Percentiles rank a stretch among this genome's conserved stretches.
Evolutionary conservation across 1,140 invertebrate genomes (phyloP).

Genomic region (Meloidogyne floridensis): DNA sequence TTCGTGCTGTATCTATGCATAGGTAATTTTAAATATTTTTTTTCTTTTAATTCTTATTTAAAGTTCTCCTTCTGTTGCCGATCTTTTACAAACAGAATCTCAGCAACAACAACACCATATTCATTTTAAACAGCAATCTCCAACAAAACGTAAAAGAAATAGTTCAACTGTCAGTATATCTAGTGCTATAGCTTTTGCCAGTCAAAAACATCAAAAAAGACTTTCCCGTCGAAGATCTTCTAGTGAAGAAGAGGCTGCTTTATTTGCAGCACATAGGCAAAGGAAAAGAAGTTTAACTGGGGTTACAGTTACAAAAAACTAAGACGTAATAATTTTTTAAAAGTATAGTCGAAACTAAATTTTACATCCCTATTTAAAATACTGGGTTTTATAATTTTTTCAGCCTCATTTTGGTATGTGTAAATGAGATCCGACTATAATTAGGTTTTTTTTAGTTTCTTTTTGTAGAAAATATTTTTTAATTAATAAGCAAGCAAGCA

Average conservation of each 20-base stretch:
- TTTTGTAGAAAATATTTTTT: too few relatives aligned
- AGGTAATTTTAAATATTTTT: constrained; percentile 42
- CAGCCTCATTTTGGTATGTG: too few relatives aligned
- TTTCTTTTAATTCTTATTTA: not conserved
- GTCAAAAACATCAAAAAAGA: constrained; percentile 6
- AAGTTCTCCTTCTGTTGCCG: not conserved
- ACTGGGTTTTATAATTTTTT: too few relatives aligned
- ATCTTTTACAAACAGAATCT: not conserved
- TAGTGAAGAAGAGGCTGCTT: constrained; percentile 4
- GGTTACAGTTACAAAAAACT: constrained; percentile 5
- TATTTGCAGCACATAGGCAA: not conserved
- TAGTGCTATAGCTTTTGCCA: not conserved
- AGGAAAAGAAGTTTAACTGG: not conserved
- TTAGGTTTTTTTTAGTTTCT: too few relatives aligned
- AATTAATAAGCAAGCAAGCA: too few relatives aligned
- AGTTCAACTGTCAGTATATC: not conserved
- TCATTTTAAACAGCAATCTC: constrained; percentile 1
- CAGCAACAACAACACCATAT: not conserved
- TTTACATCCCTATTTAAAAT: too few relatives aligned
- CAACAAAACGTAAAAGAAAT: not conserved
- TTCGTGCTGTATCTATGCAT: constrained; percentile 57
- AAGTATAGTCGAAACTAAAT: not conserved
- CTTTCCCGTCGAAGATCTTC: not conserved
- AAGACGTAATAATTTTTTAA: not conserved
- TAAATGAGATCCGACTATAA: too few relatives aligned